A percentile compares a stretch with the other conserved stretches of the same genome.
phyloP scores from a whole-genome alignment of 2,113 vertebrate species.

The Catagonus wagneri region DNA sequence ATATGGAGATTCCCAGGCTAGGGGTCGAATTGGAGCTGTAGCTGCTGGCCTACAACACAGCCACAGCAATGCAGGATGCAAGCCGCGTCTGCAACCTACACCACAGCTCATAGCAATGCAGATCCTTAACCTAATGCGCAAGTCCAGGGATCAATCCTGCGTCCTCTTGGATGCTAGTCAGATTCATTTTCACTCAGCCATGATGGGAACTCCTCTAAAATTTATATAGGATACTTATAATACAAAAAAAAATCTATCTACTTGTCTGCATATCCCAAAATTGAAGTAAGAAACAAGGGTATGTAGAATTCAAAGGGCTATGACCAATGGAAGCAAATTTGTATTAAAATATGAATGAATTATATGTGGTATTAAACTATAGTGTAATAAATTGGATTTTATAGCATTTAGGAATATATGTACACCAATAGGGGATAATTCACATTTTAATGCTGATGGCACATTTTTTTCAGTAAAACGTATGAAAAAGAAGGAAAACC shows the following conservation, averaged over 20 bases:
- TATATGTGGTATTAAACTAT: constrained; percentile 63
- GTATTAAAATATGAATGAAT: constrained; percentile 74
- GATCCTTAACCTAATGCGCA: too few relatives aligned
- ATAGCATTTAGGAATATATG: constrained; percentile 76
- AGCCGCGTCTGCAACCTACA: too few relatives aligned
- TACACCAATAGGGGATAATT: constrained; percentile 72
- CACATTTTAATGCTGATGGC: constrained; percentile 83
- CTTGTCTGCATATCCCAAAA: background rate
- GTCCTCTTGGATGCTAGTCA: too few relatives aligned
- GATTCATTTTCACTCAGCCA: too few relatives aligned
- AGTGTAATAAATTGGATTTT: constrained; percentile 74
- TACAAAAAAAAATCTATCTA: background rate
- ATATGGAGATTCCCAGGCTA: too few relatives aligned
- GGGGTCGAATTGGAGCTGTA: too few relatives aligned
- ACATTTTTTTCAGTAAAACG: constrained; percentile 84
- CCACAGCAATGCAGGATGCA: too few relatives aligned
- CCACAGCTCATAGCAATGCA: too few relatives aligned
- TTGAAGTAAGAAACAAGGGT: background rate
- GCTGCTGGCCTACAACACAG: too few relatives aligned
- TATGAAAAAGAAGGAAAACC: constrained; percentile 78
- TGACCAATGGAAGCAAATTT: constrained; percentile 53
- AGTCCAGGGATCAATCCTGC: too few relatives aligned
- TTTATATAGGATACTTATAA: background rate
- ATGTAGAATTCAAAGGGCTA: background rate
- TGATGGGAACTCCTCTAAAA: background rate